A percentile compares a stretch with the other conserved stretches of the same genome.
These are phyloP conservation scores for Misgurnus anguillicaudatus DNA, from an alignment of 2,113 vertebrate species.

Conservation along the genomic window DNA sequence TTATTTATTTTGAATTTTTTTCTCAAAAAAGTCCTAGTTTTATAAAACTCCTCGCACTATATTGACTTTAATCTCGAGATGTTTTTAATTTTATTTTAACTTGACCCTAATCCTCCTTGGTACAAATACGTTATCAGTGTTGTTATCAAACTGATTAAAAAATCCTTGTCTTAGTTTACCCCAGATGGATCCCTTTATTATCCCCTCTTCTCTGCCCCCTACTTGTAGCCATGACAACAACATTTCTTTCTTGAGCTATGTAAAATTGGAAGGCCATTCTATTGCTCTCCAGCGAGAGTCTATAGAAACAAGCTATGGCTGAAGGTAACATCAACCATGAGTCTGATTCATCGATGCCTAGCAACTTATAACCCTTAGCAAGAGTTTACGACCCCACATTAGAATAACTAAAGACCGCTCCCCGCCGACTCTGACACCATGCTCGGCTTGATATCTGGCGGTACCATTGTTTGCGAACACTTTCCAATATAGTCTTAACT, in stretches of 20 bases:
- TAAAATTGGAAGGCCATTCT: slow-evolving; percentile 20
- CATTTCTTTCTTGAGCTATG: slow-evolving; percentile 38
- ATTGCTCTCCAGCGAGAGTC: slow-evolving; percentile 9
- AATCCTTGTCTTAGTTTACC: background rate
- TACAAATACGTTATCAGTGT: no score
- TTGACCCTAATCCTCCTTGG: no score
- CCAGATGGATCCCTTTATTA: background rate
- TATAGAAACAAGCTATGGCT: slow-evolving; percentile 15
- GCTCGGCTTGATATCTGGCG: background rate
- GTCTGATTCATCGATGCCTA: slow-evolving; percentile 33
- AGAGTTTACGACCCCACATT: slow-evolving; percentile 17
- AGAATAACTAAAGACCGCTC: background rate
- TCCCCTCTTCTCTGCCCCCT: background rate
- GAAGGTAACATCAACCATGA: slow-evolving; percentile 31
- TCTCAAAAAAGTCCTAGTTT: no score
- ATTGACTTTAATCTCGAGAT: no score
- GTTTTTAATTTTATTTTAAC: no score
- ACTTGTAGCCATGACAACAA: slow-evolving; percentile 50
- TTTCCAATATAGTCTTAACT: background rate
- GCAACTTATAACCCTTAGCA: slow-evolving; percentile 14
- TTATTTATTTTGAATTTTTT: no score
- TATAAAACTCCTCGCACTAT: no score
- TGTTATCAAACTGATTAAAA: background rate
- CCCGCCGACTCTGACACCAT: background rate
- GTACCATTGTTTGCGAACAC: background rate